These are phyloP conservation scores for Triplophysa yarkandensis DNA, from an alignment of 2,797 vertebrate genomes.

Conservation along the genomic window DNA sequence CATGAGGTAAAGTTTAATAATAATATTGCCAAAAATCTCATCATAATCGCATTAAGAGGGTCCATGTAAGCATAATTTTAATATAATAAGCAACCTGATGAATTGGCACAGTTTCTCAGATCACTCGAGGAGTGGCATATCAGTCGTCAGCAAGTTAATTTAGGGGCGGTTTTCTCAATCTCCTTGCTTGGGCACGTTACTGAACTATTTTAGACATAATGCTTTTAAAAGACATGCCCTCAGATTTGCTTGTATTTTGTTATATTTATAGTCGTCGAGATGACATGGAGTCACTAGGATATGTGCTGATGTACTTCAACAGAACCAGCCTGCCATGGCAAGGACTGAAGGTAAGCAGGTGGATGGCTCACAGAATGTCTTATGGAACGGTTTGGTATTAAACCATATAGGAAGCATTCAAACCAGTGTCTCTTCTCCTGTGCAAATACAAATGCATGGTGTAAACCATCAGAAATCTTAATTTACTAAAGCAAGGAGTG, in stretches of 20 bases:
- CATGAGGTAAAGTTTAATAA: no score
- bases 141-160: slow-evolving; percentile 20
- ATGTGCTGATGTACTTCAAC: slow-evolving; percentile 99
- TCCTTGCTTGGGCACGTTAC: not conserved
- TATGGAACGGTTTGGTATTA: not conserved
- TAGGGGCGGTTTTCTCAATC: not conserved
- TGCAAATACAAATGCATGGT: no score
- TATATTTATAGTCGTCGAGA: slow-evolving; percentile 88
- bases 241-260: not conserved
- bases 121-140: not conserved
- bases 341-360: slow-evolving; percentile 91
- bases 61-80: no score
- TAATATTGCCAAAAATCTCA: no score
- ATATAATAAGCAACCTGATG: not conserved
- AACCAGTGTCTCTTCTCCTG: not conserved
- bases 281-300: slow-evolving; percentile 99
- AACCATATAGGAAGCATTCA: not conserved
- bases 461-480: no score
- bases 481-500: not conserved
- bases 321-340: slow-evolving; percentile 99
- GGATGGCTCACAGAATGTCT: not conserved
- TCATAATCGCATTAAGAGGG: no score
- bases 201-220: not conserved
- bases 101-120: not conserved
- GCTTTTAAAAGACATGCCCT: not conserved